phyloP scores from a whole-genome alignment of 2,888 invertebrate species.

The Troides helena region DNA sequence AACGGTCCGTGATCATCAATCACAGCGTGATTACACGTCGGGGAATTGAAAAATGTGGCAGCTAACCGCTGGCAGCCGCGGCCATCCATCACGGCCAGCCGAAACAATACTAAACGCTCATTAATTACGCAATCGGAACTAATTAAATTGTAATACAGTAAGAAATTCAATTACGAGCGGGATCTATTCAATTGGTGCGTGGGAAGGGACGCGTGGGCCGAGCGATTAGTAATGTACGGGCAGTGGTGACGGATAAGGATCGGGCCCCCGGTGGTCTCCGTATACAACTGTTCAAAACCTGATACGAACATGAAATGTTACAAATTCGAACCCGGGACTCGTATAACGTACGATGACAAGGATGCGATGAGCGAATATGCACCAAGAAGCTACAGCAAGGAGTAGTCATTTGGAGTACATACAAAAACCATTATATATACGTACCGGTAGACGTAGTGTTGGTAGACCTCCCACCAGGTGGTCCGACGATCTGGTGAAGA shows the following conservation, averaged over 20 bases:
- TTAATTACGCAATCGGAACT: conserved; percentile 59
- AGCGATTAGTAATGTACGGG: conserved; percentile 25
- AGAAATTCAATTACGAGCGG: conserved; percentile 54
- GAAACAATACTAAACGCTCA: conserved; percentile 50
- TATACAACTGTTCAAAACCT: neutral
- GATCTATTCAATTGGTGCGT: conserved; percentile 36
- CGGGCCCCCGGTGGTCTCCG: conserved; percentile 20
- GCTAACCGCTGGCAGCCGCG: conserved; percentile 47
- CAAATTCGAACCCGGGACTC: neutral
- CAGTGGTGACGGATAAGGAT: conserved; percentile 9
- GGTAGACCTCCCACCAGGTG: no score
- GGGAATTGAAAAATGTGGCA: conserved; percentile 56
- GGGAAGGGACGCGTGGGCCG: conserved; percentile 38
- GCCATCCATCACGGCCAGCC: conserved; percentile 42
- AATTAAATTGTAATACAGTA: conserved; percentile 73
- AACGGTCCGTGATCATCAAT: conserved; percentile 56
- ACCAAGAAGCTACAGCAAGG: no score
- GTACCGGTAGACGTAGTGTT: no score
- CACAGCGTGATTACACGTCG: conserved; percentile 58
- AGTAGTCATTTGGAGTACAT: no score
- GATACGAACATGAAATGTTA: neutral
- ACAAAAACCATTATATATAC: no score
- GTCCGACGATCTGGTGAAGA: no score
- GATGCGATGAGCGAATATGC: no score
- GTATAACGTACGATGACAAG: no score